These are phyloP conservation scores for Morone saxatilis DNA, from an alignment of 2,113 vertebrate species.

Conservation along the genomic window DNA sequence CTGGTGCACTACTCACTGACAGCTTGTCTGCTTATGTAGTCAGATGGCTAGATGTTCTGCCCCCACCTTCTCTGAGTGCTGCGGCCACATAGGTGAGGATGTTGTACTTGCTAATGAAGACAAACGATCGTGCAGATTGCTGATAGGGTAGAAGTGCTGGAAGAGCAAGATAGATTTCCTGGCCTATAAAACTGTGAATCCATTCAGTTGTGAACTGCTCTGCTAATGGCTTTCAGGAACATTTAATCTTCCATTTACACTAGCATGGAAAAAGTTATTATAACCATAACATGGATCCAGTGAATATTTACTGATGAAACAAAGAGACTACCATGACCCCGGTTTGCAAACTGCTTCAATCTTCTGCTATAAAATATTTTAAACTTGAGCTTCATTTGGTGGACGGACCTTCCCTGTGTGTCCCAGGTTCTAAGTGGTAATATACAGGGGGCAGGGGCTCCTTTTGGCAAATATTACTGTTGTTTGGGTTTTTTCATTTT, in stretches of 20 bases:
- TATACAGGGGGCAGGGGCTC: neutral
- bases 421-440: neutral
- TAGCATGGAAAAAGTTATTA: neutral
- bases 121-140: conserved; percentile 44
- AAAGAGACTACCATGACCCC: neutral
- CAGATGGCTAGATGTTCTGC: conserved; percentile 15
- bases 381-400: too few species aligned
- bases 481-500: neutral
- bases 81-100: conserved; percentile 32
- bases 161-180: conserved; percentile 24
- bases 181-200: conserved; percentile 21
- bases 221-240: conserved; percentile 36
- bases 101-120: conserved; percentile 64
- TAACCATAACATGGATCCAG: neutral
- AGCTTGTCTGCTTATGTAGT: conserved; percentile 53
- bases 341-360: neutral
- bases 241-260: conserved; percentile 12
- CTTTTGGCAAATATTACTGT: neutral
- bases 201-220: conserved; percentile 48
- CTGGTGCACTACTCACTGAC: conserved; percentile 14
- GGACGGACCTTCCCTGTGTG: too few species aligned
- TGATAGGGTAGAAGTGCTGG: conserved; percentile 27
- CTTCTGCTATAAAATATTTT: neutral
- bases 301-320: neutral
- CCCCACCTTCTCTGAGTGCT: neutral